Base-by-base conservation (phyloP, 2,113 vertebrate genomes). In the Entosphenus tridentatus region DNA sequence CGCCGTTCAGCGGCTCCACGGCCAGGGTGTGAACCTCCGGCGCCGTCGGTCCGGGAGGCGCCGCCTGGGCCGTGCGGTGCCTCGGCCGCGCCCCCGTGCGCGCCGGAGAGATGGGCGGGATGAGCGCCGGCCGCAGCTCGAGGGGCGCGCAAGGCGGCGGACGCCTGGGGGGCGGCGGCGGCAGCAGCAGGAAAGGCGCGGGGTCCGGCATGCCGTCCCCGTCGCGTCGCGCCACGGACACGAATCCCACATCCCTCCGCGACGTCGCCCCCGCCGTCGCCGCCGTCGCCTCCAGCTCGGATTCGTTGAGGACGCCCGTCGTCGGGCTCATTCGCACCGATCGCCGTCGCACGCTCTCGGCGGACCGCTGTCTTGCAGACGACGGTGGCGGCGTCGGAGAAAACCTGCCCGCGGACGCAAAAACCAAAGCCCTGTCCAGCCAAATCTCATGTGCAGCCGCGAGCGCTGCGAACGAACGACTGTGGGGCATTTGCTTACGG, bases 191-290 rank as follows among this genome's bases (percentile, higher is more conserved):
- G 68, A 98, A 98, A 0, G 93, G 93, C 0, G 90, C 92, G 68
- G 93, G 93, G 74, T 98, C 93, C 0, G 93, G 93, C 93, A 98
- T 98, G 72, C 87, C 87, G 9, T 95, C 89, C 17, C 93, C 79
- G 0, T 39, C 39, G 85, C 76, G 74, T 95, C 91, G 14, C 65
- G 57, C 62, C 62, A 65, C n/a, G 62, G 62, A n/a, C 21, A 10
- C 10, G 62, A 65, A 21, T 65, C n/a, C 62, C 62, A 10, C 9
- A n/a, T n/a, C 62, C 10, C n/a, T 16, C n/a, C 62, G 10, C 21
- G n/a, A 11, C 11, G 62, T 65, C 21, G n/a, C 62, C n/a, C 8
- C n/a, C 62, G 62, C 10, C n/a, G 62, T 11, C 39, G 39, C 39
- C 39, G 39, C 5, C 39, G 39, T 39, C 39, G 39, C 39, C 6